phyloP scores from a whole-genome alignment of 1,140 invertebrate species.

The Rhopalosiphum padi region DNA sequence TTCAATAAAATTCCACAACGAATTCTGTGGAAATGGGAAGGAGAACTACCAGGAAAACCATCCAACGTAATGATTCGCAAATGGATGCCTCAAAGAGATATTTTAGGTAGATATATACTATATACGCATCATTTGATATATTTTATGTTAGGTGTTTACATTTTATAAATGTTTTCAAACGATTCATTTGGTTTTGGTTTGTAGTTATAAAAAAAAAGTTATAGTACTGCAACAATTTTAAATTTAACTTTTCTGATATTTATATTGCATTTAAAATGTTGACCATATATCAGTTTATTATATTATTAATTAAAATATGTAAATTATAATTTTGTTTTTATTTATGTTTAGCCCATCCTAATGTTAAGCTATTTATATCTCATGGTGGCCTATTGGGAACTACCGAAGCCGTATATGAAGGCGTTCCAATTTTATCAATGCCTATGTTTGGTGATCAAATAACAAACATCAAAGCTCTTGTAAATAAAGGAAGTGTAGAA shows the following conservation, averaged over 20 bases:
- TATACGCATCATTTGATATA: background rate
- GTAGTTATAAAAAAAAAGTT: too few species aligned
- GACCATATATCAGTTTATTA: background rate
- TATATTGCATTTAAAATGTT: too few species aligned
- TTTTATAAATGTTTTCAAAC: too few species aligned
- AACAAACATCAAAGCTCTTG: constrained; percentile 63
- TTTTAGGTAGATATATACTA: constrained; percentile 34
- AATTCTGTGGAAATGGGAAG: constrained; percentile 68
- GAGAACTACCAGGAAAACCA: constrained; percentile 57
- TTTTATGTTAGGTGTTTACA: too few species aligned
- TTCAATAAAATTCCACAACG: constrained; percentile 66
- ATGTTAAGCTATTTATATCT: constrained; percentile 70
- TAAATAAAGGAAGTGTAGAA: constrained; percentile 62
- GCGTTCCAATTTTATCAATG: constrained; percentile 69
- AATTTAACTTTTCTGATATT: too few species aligned
- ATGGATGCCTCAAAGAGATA: constrained; percentile 60
- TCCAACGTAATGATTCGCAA: constrained; percentile 57
- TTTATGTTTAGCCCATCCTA: constrained; percentile 64
- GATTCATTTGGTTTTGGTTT: too few species aligned
- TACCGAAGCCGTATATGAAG: constrained; percentile 68
- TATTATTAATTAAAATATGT: background rate
- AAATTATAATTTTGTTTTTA: background rate
- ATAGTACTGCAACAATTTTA: background rate
- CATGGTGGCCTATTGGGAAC: constrained; percentile 73
- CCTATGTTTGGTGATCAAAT: constrained; percentile 71